phyloP scores from a whole-genome alignment of 2,113 vertebrate species.

The Xyrauchen texanus region DNA sequence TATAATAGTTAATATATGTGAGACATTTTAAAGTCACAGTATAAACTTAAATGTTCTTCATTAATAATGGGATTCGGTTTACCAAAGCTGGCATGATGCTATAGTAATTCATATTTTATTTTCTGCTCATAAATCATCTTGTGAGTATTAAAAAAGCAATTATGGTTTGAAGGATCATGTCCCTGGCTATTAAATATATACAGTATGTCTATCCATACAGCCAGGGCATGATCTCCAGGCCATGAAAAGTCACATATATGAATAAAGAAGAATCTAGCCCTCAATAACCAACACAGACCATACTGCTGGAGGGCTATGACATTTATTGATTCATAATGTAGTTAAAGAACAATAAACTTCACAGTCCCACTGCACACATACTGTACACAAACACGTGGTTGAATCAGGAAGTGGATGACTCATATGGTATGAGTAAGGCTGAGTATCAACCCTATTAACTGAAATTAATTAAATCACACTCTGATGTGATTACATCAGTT shows the following conservation, averaged over 20 bases:
- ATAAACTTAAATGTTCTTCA: too few species aligned
- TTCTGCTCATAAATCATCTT: too few species aligned
- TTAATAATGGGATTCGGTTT: too few species aligned
- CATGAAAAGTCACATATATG: conserved; percentile 11
- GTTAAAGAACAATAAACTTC: background rate
- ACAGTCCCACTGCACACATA: background rate
- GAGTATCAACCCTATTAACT: background rate
- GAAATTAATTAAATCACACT: too few species aligned
- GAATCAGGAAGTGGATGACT: conserved; percentile 4
- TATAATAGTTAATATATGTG: too few species aligned
- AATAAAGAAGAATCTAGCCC: background rate
- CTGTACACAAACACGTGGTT: background rate
- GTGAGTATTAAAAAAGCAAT: too few species aligned
- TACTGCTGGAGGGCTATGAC: background rate
- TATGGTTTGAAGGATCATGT: background rate
- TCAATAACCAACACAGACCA: conserved; percentile 8
- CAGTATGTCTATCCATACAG: background rate
- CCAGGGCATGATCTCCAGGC: background rate
- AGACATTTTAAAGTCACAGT: too few species aligned
- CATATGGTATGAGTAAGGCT: background rate
- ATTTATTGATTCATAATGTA: too few species aligned
- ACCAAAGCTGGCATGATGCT: too few species aligned
- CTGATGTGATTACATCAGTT: too few species aligned
- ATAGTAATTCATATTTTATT: too few species aligned
- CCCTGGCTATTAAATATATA: background rate